A percentile compares a stretch with the other conserved stretches of the same genome.
These are phyloP conservation scores for Herpetotheres cachinnans DNA, from an alignment of 2,113 vertebrate genomes.

Conservation along the genomic window DNA sequence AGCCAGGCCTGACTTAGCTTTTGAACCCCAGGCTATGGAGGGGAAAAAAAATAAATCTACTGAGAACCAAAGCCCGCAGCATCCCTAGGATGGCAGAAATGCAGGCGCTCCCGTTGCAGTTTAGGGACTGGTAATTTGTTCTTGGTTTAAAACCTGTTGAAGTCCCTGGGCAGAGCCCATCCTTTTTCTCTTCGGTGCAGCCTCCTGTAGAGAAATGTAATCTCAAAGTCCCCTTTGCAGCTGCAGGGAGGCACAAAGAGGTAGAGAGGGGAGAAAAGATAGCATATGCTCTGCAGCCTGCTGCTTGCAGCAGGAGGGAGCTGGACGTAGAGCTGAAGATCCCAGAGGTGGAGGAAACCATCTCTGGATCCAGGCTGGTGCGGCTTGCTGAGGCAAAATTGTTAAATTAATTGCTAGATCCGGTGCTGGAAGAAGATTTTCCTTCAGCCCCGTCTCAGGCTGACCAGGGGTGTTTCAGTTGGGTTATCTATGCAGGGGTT, in stretches of 20 bases:
- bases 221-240: not conserved
- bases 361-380: not conserved
- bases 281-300: not conserved
- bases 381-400: not conserved
- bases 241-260: not conserved
- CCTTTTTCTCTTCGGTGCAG: not conserved
- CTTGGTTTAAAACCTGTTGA: not conserved
- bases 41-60: not conserved
- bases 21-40: not conserved
- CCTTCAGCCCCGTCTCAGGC: not conserved
- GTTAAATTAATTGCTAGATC: not conserved
- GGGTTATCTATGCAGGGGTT: not conserved
- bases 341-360: not conserved
- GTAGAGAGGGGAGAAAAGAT: not conserved
- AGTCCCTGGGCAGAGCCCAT: not conserved
- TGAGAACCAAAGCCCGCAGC: not conserved
- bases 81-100: not conserved
- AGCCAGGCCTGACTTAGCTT: not conserved
- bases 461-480: not conserved
- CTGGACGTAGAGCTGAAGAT: not conserved
- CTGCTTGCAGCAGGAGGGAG: not conserved
- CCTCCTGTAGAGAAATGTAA: not conserved
- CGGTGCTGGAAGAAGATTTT: not conserved
- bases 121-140: not conserved
- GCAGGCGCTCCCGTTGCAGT: accelerated